A percentile compares a stretch with the other conserved stretches of the same genome.
Evolutionary conservation across 2,888 invertebrate genomes (phyloP).

Genomic region (Tenthredo distinguenda): DNA sequence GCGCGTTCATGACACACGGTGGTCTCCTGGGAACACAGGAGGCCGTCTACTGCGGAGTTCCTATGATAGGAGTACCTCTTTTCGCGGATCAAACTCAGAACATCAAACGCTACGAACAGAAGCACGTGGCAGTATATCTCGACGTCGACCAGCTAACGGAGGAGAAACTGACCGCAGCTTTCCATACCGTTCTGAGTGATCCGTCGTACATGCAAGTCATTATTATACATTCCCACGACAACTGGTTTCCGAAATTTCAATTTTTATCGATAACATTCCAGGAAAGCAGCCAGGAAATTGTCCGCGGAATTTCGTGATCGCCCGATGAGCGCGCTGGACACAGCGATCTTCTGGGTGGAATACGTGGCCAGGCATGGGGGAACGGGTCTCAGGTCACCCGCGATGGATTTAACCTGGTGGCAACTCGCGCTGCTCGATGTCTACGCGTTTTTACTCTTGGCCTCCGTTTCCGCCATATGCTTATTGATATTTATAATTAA

Average conservation of each 20-base stretch:
- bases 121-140: conserved; percentile 64
- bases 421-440: conserved; percentile 39
- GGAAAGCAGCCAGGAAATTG: conserved; percentile 56
- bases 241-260: neutral
- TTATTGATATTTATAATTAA: neutral
- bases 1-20: conserved; percentile 70
- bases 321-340: conserved; percentile 34
- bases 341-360: conserved; percentile 44
- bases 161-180: conserved; percentile 60
- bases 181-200: conserved; percentile 64
- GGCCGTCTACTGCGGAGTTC: conserved; percentile 63
- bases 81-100: conserved; percentile 65
- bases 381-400: conserved; percentile 20
- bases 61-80: conserved; percentile 66
- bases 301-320: conserved; percentile 28
- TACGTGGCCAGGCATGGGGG: conserved; percentile 36
- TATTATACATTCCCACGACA: neutral
- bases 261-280: conserved; percentile 32
- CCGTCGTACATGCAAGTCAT: conserved; percentile 60
- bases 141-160: conserved; percentile 61
- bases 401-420: conserved; percentile 43
- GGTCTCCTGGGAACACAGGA: conserved; percentile 66
- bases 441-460: neutral
- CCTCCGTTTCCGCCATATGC: neutral
- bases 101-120: conserved; percentile 63